Base-by-base conservation (phyloP, 2,797 vertebrate species). In the Tadarida brasiliensis region DNA sequence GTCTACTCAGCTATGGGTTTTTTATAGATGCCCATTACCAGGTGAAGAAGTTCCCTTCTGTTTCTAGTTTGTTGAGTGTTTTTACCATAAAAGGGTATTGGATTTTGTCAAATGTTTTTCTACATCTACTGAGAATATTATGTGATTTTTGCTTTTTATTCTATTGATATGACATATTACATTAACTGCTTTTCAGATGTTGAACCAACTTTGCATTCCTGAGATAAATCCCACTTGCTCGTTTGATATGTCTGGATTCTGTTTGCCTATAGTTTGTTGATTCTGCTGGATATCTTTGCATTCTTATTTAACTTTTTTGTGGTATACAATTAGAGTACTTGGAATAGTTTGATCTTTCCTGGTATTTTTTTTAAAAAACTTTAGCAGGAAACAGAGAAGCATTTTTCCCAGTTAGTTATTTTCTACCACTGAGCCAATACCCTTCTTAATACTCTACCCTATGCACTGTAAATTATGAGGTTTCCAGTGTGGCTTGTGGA, bases 391-490 rank as follows among this genome's bases (percentile, higher is more conserved):
- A 68, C 20, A 90, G 15, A 76, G 54, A n/a, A 94, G 11, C 39
- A 84, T 85, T 68, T 84, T 54, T 85, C 61, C 20, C 84, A 59
- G n/a, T 70, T 90, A 84, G 26, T 70, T 94, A 70, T 78, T 84
- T 51, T 54, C 44, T 90, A 90, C 80, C 63, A 84, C 54, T 15
- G 39, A 70, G 44, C 61, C 80, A 77, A 84, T 71, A 49, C 7
- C 5, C 26, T 77, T 90, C 63, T 68, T n/a, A 44, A 70, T 28
- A 76, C 16, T 71, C 26, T 93, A n/a, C 22, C 47, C 4, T 70
- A 44, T 57, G n/a, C 70, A 26, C 54, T 84, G 51, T 68, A 70
- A 77, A 57, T 77, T 28, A n/a, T 78, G 93, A 70, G n/a, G 63
- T 70, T 94, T 84, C 54, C 71, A 90, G 51, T 61, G 24, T 90